phyloP scores from a whole-genome alignment of 1,140 invertebrate species.

The Amphibalanus amphitrite region DNA sequence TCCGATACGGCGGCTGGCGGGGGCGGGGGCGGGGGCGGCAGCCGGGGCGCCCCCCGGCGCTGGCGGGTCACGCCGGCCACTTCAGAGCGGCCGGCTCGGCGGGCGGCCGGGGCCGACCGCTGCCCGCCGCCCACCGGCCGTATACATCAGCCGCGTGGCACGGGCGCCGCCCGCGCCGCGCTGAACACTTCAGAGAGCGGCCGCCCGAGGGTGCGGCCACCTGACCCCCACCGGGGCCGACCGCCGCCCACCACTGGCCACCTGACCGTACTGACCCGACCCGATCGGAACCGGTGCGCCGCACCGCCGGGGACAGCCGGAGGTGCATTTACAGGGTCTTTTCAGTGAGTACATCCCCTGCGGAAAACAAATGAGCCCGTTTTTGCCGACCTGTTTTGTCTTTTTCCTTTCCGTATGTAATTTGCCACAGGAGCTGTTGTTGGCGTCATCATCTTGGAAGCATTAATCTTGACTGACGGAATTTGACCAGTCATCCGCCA shows the following conservation, averaged over 20 bases:
- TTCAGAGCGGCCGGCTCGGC: not conserved
- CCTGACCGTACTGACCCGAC: no score
- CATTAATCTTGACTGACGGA: not conserved
- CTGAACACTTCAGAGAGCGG: no score
- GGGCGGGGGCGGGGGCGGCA: no score
- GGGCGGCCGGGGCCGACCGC: not conserved
- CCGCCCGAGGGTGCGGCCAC: no score
- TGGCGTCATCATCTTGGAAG: not conserved
- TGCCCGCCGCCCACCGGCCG: not conserved
- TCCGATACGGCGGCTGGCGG: no score
- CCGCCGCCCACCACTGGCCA: no score
- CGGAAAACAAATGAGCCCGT: not conserved
- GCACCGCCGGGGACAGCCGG: no score
- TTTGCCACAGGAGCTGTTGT: not conserved
- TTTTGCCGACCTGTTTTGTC: not conserved
- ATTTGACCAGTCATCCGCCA: not conserved
- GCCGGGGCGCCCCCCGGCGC: no score
- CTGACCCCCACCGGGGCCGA: no score
- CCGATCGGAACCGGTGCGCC: no score
- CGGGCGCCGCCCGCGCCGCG: no score
- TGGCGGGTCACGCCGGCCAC: not conserved
- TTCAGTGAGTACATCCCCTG: not conserved
- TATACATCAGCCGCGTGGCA: not conserved
- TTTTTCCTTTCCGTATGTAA: constrained; percentile 1
- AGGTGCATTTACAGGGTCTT: not conserved